Percentiles rank a stretch among this genome's conserved stretches.
phyloP scores from a whole-genome alignment of 2,888 invertebrate species.

The Tenodera sinensis region DNA sequence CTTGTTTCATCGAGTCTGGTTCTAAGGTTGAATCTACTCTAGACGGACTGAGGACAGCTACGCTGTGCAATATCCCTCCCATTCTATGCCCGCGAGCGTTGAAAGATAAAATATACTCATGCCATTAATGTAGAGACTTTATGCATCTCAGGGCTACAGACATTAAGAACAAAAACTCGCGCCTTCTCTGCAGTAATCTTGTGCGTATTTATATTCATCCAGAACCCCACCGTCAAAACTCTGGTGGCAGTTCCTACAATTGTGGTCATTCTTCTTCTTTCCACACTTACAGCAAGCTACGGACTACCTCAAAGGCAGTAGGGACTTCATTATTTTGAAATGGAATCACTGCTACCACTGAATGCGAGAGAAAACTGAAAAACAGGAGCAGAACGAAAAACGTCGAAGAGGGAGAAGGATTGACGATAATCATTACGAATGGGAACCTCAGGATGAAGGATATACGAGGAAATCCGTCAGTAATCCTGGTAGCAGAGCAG shows the following conservation, averaged over 20 bases:
- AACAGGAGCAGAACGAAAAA: neutral
- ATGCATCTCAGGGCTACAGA: no score
- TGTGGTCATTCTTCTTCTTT: neutral
- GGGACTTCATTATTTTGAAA: neutral
- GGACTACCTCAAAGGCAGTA: neutral
- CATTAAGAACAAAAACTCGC: no score
- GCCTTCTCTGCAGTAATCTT: no score
- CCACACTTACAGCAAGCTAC: neutral
- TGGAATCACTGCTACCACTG: neutral
- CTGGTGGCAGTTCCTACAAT: neutral
- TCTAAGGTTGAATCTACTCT: no score
- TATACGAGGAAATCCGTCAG: neutral
- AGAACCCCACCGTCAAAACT: no score
- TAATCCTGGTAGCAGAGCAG: neutral
- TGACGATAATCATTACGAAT: neutral
- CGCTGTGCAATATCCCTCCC: no score
- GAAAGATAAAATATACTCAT: no score
- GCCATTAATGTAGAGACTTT: no score
- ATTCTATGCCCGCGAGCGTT: no score
- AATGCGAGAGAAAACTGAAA: neutral
- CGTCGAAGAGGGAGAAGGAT: neutral
- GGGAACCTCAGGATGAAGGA: neutral
- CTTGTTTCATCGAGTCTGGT: no score
- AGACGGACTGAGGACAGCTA: no score
- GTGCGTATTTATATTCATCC: no score